A percentile compares a stretch with the other conserved stretches of the same genome.
Conservation (phyloP, 2,113 vertebrate species). For the Hydropotes inermis region DNA sequence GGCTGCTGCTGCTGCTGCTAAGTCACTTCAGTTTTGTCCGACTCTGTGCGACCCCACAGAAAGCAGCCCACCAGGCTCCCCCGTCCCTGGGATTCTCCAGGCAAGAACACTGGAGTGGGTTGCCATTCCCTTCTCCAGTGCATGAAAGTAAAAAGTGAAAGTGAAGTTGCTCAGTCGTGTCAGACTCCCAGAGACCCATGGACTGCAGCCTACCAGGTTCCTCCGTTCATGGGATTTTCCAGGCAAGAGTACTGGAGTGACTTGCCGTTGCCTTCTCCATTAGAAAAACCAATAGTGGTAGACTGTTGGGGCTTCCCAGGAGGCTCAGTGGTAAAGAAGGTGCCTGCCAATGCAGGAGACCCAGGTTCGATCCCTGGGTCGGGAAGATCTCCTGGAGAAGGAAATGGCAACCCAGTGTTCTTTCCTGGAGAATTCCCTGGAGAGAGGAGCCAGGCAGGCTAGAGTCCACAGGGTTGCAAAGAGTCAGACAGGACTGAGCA, state of each 20-base stretch:
- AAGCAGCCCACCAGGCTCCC: neutral
- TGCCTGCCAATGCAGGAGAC: neutral
- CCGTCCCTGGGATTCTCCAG: neutral
- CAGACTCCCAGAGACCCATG: neutral
- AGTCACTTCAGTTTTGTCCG: rapidly evolving
- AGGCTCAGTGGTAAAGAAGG: neutral
- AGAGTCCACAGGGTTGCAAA: neutral
- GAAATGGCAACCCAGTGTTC: neutral
- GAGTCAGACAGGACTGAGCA: neutral
- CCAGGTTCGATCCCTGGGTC: neutral
- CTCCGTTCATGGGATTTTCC: neutral
- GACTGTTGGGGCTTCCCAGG: neutral
- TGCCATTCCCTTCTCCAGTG: neutral
- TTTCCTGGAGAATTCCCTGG: neutral
- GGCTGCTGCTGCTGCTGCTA: neutral
- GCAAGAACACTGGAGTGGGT: neutral
- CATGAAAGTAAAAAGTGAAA: neutral
- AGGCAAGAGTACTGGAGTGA: neutral
- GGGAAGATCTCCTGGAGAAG: neutral
- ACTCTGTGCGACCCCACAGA: neutral
- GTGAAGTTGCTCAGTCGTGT: neutral
- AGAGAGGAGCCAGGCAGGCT: neutral
- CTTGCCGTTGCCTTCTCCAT: neutral
- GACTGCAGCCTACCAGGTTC: neutral
- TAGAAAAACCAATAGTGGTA: neutral